These are phyloP conservation scores for Acanthacorydalis orientalis DNA, from an alignment of 2,888 invertebrate species.

Conservation along the genomic window DNA sequence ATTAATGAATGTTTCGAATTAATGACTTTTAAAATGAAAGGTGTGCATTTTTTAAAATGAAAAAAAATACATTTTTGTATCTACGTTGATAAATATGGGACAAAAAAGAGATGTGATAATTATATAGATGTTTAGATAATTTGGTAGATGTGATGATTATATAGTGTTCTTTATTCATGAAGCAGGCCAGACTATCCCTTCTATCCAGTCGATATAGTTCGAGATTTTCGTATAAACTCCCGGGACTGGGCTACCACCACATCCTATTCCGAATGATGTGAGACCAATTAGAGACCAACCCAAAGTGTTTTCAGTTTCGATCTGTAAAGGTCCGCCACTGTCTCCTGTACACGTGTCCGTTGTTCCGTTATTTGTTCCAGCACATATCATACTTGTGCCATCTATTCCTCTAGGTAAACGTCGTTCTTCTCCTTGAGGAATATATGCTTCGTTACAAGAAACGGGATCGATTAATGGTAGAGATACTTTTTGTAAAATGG, in stretches of 20 bases:
- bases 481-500: slow-evolving; percentile 15
- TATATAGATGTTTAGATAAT: too few relatives aligned
- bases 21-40: too few relatives aligned
- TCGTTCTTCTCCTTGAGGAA: not conserved
- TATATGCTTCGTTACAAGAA: slow-evolving; percentile 8
- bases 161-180: not conserved
- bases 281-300: slow-evolving; percentile 20
- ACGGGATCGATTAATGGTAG: slow-evolving; percentile 9
- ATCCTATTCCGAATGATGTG: slow-evolving; percentile 23
- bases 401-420: slow-evolving; percentile 12
- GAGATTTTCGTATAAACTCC: slow-evolving; percentile 23
- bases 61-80: too few relatives aligned
- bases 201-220: slow-evolving; percentile 23
- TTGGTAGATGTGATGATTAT: too few relatives aligned
- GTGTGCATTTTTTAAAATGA: too few relatives aligned
- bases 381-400: slow-evolving; percentile 19
- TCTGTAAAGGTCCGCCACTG: slow-evolving; percentile 35
- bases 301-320: slow-evolving; percentile 10
- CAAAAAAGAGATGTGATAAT: too few relatives aligned
- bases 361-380: slow-evolving; percentile 10
- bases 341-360: slow-evolving; percentile 26
- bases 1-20: too few relatives aligned
- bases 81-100: too few relatives aligned
- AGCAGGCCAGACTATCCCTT: slow-evolving; percentile 22
- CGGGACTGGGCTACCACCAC: slow-evolving; percentile 19